These are phyloP conservation scores for Carcharodon carcharias DNA, from an alignment of 2,797 vertebrate species.

Conservation along the genomic window DNA sequence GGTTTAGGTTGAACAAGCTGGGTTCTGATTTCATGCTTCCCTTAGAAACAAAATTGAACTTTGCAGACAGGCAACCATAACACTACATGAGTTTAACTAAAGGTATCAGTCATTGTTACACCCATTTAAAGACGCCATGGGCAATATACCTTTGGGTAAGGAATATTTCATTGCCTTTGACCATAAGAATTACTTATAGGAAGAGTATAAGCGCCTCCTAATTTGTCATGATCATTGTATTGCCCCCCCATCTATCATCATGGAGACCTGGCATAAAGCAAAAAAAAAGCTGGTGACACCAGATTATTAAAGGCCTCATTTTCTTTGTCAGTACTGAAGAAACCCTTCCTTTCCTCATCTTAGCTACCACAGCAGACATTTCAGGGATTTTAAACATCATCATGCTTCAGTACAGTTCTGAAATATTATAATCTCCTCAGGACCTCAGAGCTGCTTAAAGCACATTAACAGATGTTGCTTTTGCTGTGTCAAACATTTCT, in stretches of 20 bases:
- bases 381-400: not conserved
- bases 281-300: not conserved
- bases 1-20: not conserved
- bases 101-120: not conserved
- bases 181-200: not conserved
- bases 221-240: not conserved
- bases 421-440: not conserved
- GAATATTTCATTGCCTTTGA: not conserved
- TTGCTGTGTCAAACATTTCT: too few species aligned
- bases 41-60: not conserved
- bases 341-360: not conserved
- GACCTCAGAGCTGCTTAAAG: too few species aligned
- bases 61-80: not conserved
- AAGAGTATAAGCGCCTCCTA: not conserved
- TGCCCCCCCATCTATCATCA: not conserved
- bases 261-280: not conserved
- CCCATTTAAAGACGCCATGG: not conserved
- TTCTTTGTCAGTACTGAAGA: not conserved
- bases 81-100: not conserved
- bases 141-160: not conserved
- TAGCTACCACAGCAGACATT: not conserved
- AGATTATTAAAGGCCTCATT: not conserved
- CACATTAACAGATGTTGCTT: not conserved
- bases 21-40: not conserved
- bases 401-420: not conserved